phyloP scores from a whole-genome alignment of 2,113 vertebrate species.

The Rhynchopsitta pachyrhyncha region DNA sequence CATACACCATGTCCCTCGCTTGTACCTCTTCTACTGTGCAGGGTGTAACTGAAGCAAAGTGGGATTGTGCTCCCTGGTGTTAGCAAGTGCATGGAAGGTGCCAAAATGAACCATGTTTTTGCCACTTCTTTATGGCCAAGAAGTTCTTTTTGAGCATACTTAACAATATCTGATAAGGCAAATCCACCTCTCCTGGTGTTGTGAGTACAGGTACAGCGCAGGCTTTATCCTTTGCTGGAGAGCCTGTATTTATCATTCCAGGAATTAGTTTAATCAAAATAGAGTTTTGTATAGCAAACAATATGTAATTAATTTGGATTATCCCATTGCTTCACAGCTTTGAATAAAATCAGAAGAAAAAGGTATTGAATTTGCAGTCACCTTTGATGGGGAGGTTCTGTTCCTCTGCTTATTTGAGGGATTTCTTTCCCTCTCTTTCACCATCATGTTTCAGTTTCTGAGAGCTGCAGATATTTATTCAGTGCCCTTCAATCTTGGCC shows the following conservation, averaged over 20 bases:
- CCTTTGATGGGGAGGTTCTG: slow-evolving; percentile 1
- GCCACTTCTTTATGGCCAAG: background rate
- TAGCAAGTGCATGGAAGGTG: background rate
- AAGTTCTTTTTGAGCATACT: background rate
- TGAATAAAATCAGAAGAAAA: background rate
- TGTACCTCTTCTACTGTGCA: background rate
- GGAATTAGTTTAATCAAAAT: slow-evolving; percentile 39
- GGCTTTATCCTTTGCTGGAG: background rate
- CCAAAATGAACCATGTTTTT: background rate
- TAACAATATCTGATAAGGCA: background rate
- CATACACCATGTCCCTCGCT: fast-evolving
- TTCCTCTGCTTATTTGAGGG: slow-evolving; percentile 53
- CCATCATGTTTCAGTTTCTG: slow-evolving; percentile 25
- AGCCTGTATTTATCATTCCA: slow-evolving; percentile 12
- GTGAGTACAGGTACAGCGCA: background rate
- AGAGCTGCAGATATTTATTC: slow-evolving; percentile 58
- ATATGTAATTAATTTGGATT: slow-evolving; percentile 49
- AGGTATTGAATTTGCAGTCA: slow-evolving; percentile 47
- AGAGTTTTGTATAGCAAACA: background rate
- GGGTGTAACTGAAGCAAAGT: background rate
- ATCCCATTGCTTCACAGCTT: slow-evolving; percentile 32
- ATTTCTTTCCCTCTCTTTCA: slow-evolving; percentile 50
- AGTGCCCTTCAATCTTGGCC: slow-evolving; percentile 36
- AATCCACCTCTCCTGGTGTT: background rate
- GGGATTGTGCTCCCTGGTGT: background rate